Evolutionary conservation across 2,113 vertebrate genomes (phyloP).

Genomic region (Zapus hudsonius): DNA sequence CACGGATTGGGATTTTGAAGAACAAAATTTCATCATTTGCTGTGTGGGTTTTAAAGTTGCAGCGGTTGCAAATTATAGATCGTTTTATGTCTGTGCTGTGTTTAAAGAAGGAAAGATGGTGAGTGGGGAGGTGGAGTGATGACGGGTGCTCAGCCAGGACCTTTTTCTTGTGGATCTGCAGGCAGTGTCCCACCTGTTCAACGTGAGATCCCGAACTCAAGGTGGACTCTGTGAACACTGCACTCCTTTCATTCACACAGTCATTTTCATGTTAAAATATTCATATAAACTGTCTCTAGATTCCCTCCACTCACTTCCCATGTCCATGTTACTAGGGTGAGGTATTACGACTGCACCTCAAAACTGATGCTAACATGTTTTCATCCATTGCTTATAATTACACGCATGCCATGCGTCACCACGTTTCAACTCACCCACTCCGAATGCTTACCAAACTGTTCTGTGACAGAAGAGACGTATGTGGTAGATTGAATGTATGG

Average conservation of each 20-base stretch:
- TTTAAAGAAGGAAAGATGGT: slow-evolving; percentile 4
- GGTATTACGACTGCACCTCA: not conserved
- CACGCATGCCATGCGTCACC: not conserved
- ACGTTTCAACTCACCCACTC: not conserved
- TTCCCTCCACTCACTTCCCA: not conserved
- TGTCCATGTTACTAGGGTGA: not conserved
- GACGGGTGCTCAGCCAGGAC: not conserved
- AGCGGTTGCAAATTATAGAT: slow-evolving; percentile 15
- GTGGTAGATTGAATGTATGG: too few relatives aligned
- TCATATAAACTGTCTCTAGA: slow-evolving; percentile 25
- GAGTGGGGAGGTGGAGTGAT: not conserved
- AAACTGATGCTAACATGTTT: not conserved
- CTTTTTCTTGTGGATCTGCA: not conserved
- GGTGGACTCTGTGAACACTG: not conserved
- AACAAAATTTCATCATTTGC: slow-evolving; percentile 48
- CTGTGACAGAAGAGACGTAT: too few relatives aligned
- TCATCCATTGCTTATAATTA: not conserved
- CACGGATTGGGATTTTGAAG: slow-evolving; percentile 64
- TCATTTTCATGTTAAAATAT: slow-evolving; percentile 32
- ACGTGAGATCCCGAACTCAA: not conserved
- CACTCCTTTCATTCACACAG: not conserved
- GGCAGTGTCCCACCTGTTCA: not conserved
- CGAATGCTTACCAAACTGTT: not conserved
- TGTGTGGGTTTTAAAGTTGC: slow-evolving; percentile 45
- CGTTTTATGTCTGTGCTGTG: slow-evolving; percentile 57